These are phyloP conservation scores for Zophobas atratus DNA, from an alignment of 1,140 invertebrate genomes.

Conservation along the genomic window DNA sequence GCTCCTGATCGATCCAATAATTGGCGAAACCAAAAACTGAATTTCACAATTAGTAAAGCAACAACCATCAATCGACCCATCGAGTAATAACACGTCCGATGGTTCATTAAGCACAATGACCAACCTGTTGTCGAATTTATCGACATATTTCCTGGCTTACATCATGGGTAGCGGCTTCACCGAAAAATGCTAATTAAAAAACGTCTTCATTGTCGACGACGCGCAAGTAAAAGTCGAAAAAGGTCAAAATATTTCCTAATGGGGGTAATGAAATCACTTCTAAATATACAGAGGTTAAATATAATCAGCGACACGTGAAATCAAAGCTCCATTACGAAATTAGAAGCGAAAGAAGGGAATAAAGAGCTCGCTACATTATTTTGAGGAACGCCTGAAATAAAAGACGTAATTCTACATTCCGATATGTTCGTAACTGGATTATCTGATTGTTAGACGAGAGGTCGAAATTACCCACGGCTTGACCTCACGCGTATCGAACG, in stretches of 20 bases:
- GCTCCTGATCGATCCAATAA: background rate
- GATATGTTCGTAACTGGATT: background rate
- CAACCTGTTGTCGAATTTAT: background rate
- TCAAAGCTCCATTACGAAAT: slow-evolving; percentile 33
- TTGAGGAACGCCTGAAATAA: slow-evolving; percentile 19
- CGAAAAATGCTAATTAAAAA: slow-evolving; percentile 19
- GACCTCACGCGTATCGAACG: background rate
- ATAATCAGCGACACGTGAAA: slow-evolving; percentile 17
- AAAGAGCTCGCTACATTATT: background rate
- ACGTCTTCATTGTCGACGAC: background rate
- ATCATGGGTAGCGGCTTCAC: background rate
- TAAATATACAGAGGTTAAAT: background rate
- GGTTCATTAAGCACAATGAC: slow-evolving; percentile 7
- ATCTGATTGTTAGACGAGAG: slow-evolving; percentile 1
- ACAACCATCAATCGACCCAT: background rate
- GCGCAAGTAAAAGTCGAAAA: slow-evolving; percentile 28
- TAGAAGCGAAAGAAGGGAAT: background rate
- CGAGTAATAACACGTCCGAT: background rate
- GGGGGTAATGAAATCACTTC: slow-evolving; percentile 8
- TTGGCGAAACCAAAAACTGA: slow-evolving; percentile 12
- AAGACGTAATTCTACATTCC: slow-evolving; percentile 27
- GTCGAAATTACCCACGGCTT: background rate
- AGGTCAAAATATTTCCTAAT: slow-evolving; percentile 33
- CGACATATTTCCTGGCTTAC: slow-evolving; percentile 6
- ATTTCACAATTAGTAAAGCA: slow-evolving; percentile 6